Evolutionary conservation across 2,797 vertebrate species (phyloP), one percentile per base, ranked within the genome.

Genomic region (Sebastes umbrosus): DNA sequence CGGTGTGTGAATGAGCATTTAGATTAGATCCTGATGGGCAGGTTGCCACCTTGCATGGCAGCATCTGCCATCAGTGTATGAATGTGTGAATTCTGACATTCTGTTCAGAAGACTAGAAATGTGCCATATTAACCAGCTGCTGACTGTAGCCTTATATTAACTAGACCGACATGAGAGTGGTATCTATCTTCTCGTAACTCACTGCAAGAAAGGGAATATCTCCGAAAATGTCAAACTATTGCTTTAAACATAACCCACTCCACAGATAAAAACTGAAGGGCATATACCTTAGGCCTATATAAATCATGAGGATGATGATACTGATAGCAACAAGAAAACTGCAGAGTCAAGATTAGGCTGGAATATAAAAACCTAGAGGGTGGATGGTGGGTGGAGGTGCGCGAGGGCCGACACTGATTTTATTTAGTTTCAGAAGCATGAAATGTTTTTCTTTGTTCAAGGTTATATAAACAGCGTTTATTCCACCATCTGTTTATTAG

Each of bases 371-470:
- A 70, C 0, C 22, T 54, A 6, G 3, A 1, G 13, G 29, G n/a
- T 36, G n/a, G 68, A 20, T 20, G 12, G 54, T 66, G 18, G n/a
- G 11, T 71, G 25, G 14, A 58, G 31, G 20, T 69, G 22, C 46
- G 54, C 29, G 14, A 36, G 13, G 11, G n/a, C 64, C 55, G 55
- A 8, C 13, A 71, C 22, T 55, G 6, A 74, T 82, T 78, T 55
- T 16, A 25, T 87, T 74, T 43, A 6, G 24, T 84, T 87, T 84
- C 64, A 50, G 24, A 80, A 29, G 11, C 46, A 50, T 69, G 39
- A 77, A 69, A 66, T 73, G 58, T 73, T 77, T 73, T 77, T 79
- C 22, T 69, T 73, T 73, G 73, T 82, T 84, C 52, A 82, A 83
- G 76, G 84, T 83, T 77, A 64, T 29, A 64, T 66, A 52, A 50